Percentiles rank a stretch among this genome's conserved stretches.
These are phyloP conservation scores for Drosophila suboccidentalis DNA, from an alignment of 2,888 invertebrate genomes.

Conservation along the genomic window DNA sequence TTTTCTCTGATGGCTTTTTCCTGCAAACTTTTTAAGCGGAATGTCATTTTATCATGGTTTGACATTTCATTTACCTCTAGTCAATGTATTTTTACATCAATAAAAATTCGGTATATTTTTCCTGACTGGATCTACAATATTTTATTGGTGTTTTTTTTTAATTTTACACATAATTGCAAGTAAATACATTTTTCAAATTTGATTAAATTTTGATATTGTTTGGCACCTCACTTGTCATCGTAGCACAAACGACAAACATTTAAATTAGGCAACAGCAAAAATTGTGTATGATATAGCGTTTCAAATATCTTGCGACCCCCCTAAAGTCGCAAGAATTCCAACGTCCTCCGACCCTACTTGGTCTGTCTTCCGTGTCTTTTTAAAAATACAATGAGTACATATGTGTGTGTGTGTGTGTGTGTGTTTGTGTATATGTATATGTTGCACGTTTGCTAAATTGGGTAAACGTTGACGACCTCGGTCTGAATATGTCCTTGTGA, in stretches of 20 bases:
- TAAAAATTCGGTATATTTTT: no score
- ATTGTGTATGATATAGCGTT: slow-evolving; percentile 21
- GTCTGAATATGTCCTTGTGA: neutral
- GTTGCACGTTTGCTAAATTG: neutral
- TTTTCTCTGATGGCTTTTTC: no score
- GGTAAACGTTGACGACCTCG: neutral
- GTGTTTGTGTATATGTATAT: neutral
- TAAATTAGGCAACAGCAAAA: slow-evolving; percentile 36
- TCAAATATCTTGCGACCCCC: slow-evolving; percentile 48
- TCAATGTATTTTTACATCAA: no score
- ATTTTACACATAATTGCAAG: neutral
- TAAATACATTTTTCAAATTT: slow-evolving; percentile 1
- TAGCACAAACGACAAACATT: slow-evolving; percentile 25
- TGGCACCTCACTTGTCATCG: slow-evolving; percentile 34
- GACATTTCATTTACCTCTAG: no score
- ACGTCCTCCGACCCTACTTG: slow-evolving; percentile 21
- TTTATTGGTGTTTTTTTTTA: neutral
- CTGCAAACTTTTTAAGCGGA: no score
- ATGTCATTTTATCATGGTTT: no score
- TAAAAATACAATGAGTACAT: neutral
- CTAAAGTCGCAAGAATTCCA: slow-evolving; percentile 46
- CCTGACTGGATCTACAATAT: neutral
- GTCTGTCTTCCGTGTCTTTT: slow-evolving; percentile 2
- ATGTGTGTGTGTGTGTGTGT: neutral
- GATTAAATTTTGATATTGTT: neutral